Base-by-base conservation (phyloP, 2,113 vertebrate genomes). In the Brachyhypopomus gauderio region DNA sequence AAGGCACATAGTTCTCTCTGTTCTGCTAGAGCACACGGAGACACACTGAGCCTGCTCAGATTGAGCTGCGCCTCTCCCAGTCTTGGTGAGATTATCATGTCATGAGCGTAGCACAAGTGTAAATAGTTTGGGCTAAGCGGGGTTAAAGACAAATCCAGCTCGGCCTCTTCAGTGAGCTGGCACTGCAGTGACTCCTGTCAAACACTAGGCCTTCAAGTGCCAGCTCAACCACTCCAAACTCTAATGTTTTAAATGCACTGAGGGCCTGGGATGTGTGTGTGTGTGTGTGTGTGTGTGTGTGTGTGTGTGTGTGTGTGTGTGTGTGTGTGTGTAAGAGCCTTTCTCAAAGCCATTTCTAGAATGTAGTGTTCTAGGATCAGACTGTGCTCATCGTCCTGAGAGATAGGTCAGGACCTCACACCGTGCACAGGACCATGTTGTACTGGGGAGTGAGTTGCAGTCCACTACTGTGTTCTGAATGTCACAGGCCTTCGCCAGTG, bases 51-150 rank as follows among this genome's bases (percentile, higher is more conserved):
- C 22, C 34, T 74, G 62, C 30, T 66, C 25, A 52, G 52, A 66
- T 59, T 1, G 19, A 69, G 14, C 58, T 70, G 58, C 58, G 69
- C 77, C 70, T 80, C 22, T 80, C 76, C 63, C 63, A 17, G 62
- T 80, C 60, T 83, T 48, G 3, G 4, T 67, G 22, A n/a, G 69
- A 77, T 83, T 74, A 71, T 56, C 41, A 62, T 82, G 38, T 82
- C 19, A 59, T 83, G 25, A 67, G 38, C 64, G 3, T n/a, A 79
- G 64, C 75, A 77, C 70, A 56, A 86, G 69, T 80, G 85, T 78
- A 77, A 80, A 80, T 76, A 70, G 77, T 83, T 80, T 55, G 27
- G 74, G 78, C 20, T 86, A 74, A 83, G 69, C 81, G 3, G 85
- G 69, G 69, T 83, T 83, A 73, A 83, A 78, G 69, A 77, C 75